phyloP scores from a whole-genome alignment of 1,140 invertebrate genomes.

The Brevipalpus yothersi region DNA sequence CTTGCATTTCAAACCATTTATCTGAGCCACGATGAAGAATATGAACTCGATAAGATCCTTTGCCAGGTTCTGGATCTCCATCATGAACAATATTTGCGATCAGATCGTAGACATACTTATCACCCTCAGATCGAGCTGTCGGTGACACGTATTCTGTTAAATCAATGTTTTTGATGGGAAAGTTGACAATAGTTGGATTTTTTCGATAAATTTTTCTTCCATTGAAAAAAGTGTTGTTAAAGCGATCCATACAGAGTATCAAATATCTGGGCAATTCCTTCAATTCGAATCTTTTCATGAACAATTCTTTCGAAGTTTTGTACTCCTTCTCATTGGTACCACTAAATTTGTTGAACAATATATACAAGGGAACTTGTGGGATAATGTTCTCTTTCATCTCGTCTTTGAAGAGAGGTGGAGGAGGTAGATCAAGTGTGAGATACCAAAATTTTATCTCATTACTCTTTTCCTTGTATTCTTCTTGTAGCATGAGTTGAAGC shows the following conservation, averaged over 20 bases:
- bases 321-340: conserved; percentile 87
- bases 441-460: conserved; percentile 82
- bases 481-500: conserved; percentile 42
- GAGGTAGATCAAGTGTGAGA: conserved; percentile 83
- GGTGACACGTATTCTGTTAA: conserved; percentile 72
- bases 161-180: conserved; percentile 92
- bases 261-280: conserved; percentile 77
- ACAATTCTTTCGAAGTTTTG: conserved; percentile 97
- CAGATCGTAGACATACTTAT: conserved; percentile 72
- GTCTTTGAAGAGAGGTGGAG: conserved; percentile 71
- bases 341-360: conserved; percentile 84
- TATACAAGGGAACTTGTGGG: conserved; percentile 86
- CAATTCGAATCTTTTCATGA: conserved; percentile 88
- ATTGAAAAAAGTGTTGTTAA: conserved; percentile 94
- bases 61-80: conserved; percentile 68
- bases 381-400: conserved; percentile 95
- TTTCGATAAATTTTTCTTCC: conserved; percentile 36
- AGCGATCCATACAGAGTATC: conserved; percentile 89
- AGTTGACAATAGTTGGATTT: conserved; percentile 98
- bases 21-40: conserved; percentile 66
- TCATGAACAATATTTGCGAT: conserved; percentile 97
- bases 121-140: conserved; percentile 48
- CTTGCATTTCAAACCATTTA: conserved; percentile 87
- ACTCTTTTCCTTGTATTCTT: conserved; percentile 44
- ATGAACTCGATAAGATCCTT: conserved; percentile 71